These are phyloP conservation scores for Orthonevra nobilis DNA, from an alignment of 2,888 invertebrate species.

Conservation along the genomic window DNA sequence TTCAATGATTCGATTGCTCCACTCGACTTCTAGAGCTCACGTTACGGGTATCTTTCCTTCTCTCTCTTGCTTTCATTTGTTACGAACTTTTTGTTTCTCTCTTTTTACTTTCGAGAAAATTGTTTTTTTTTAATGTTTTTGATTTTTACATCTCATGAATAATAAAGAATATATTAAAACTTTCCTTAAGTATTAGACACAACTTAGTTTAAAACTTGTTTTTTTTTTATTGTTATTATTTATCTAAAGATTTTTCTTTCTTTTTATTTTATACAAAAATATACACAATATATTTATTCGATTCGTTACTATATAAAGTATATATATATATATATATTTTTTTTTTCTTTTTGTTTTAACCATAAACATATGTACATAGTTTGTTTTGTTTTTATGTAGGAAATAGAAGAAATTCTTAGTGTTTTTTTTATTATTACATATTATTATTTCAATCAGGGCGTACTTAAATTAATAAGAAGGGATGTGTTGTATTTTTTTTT, in stretches of 20 bases:
- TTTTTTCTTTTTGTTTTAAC: constrained; percentile 8
- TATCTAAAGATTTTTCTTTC: constrained; percentile 14
- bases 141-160: too few relatives aligned
- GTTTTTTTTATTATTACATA: constrained; percentile 25
- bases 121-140: too few relatives aligned
- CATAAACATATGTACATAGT: constrained; percentile 5
- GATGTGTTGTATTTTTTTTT: constrained; percentile 16
- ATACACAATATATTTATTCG: constrained; percentile 66
- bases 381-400: constrained; percentile 52
- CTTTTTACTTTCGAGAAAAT: not conserved
- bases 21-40: not conserved
- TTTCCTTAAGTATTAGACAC: constrained; percentile 38
- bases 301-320: constrained; percentile 50
- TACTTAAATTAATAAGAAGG: constrained; percentile 38
- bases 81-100: too few relatives aligned
- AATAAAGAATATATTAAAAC: constrained; percentile 33
- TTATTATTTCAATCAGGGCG: constrained; percentile 58
- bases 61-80: not conserved
- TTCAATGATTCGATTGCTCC: constrained; percentile 25
- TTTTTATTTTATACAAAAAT: constrained; percentile 57
- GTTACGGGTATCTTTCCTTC: not conserved
- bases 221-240: constrained; percentile 12
- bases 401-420: constrained; percentile 63
- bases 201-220: constrained; percentile 40
- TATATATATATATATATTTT: constrained; percentile 47